Conservation (phyloP, 2,113 vertebrate genomes). For the Oncorhynchus tshawytscha region DNA sequence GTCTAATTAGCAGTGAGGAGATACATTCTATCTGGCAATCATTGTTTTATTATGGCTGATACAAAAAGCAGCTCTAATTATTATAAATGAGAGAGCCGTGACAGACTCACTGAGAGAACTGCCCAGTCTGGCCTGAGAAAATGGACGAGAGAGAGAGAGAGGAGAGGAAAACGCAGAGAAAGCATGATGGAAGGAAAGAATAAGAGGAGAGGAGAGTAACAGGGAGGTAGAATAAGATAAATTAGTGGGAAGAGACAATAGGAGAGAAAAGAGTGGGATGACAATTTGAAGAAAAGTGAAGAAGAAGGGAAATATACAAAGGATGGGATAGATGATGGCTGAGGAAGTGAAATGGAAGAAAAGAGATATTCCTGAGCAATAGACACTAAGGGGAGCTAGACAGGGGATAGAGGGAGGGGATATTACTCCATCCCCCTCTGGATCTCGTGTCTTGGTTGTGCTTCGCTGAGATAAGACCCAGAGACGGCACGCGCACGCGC, state of each 20-base stretch:
- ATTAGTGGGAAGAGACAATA: background rate
- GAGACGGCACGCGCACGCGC: constrained; percentile 33
- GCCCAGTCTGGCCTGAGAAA: background rate
- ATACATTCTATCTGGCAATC: constrained; percentile 39
- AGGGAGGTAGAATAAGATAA: constrained; percentile 15
- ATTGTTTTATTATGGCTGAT: constrained; percentile 35
- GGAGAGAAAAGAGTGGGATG: background rate
- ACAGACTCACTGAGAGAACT: background rate
- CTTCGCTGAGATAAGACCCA: no score
- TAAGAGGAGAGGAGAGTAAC: background rate
- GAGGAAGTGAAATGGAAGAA: no score
- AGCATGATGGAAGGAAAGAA: background rate
- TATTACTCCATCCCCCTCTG: no score
- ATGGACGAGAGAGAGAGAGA: background rate
- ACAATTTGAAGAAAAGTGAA: no score
- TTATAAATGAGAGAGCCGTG: constrained; percentile 27
- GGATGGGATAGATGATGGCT: no score
- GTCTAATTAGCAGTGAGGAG: constrained; percentile 46
- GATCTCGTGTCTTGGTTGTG: no score
- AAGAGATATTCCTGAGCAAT: no score
- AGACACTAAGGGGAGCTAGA: no score
- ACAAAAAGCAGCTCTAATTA: constrained; percentile 37
- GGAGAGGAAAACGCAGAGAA: background rate
- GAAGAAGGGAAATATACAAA: no score
- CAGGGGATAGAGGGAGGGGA: no score